Evolutionary conservation across 2,113 vertebrate species (phyloP).

Genomic region (Aspiorhynchus laticeps): DNA sequence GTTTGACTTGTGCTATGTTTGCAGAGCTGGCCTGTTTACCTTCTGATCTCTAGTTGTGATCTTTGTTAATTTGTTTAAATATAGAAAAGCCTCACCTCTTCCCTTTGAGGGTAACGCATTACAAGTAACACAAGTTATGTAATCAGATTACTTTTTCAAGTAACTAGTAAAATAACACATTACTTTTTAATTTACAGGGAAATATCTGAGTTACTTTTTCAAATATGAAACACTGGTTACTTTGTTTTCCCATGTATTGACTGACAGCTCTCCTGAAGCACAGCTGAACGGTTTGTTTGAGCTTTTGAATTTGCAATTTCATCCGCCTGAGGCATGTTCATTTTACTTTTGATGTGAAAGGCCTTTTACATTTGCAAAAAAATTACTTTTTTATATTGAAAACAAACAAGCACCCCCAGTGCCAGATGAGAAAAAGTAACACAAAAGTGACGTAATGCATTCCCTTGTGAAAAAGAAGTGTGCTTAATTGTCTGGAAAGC

Average conservation of each 20-base stretch:
- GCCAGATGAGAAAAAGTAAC: too few species aligned
- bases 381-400: too few species aligned
- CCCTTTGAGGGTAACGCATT: neutral
- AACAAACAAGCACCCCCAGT: too few species aligned
- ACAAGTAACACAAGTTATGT: neutral
- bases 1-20: neutral
- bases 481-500: too few species aligned
- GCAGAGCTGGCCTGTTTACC: neutral
- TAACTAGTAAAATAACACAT: neutral
- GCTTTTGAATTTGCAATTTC: neutral
- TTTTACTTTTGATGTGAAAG: neutral
- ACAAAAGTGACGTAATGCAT: too few species aligned
- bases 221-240: neutral
- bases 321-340: neutral
- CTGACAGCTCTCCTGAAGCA: neutral
- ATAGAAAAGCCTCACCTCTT: neutral
- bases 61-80: neutral
- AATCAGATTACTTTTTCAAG: neutral
- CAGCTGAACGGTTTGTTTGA: neutral
- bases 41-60: neutral
- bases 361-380: neutral
- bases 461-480: too few species aligned
- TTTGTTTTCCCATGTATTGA: neutral
- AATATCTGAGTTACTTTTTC: neutral
- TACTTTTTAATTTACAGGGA: neutral